Percentiles rank a stretch among this genome's conserved stretches.
These are phyloP conservation scores for Oryzias curvinotus DNA, from an alignment of 2,113 vertebrate genomes.

Conservation along the genomic window DNA sequence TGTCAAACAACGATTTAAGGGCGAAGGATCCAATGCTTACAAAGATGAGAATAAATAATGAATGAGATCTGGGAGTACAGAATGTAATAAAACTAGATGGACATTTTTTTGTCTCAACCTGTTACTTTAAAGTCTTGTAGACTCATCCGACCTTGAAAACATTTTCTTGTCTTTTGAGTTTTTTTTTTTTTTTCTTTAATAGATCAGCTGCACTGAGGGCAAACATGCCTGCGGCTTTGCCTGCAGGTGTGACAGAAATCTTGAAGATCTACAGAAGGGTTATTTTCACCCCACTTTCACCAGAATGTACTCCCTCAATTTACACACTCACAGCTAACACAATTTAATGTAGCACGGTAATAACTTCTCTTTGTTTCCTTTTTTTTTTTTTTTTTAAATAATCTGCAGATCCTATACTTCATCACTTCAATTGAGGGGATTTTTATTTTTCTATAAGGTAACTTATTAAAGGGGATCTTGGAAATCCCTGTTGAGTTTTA, in stretches of 20 bases:
- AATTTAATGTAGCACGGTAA: not conserved
- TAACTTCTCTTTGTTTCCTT: no score
- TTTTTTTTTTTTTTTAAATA: no score
- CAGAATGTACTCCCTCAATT: not conserved
- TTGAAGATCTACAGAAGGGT: conserved; percentile 26
- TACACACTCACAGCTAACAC: not conserved
- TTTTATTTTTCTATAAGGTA: no score
- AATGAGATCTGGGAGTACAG: conserved; percentile 31
- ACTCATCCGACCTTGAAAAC: conserved; percentile 8
- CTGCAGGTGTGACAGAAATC: conserved; percentile 43
- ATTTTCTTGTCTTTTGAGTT: conserved; percentile 7
- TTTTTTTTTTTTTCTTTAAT: conserved; percentile 1
- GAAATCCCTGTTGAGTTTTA: no score
- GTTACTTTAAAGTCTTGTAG: not conserved
- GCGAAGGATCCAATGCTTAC: conserved; percentile 25
- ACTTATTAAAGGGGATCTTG: no score
- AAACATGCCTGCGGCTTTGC: conserved; percentile 34
- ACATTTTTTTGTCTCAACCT: not conserved
- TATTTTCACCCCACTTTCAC: conserved; percentile 12
- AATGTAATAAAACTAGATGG: conserved; percentile 2
- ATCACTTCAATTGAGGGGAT: no score
- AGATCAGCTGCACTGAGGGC: conserved; percentile 12
- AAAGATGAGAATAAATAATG: conserved; percentile 31
- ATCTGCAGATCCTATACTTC: no score
- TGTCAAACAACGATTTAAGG: conserved; percentile 6